Conservation (phyloP, 2,888 invertebrate genomes). For the Hyposoter dolosus region DNA sequence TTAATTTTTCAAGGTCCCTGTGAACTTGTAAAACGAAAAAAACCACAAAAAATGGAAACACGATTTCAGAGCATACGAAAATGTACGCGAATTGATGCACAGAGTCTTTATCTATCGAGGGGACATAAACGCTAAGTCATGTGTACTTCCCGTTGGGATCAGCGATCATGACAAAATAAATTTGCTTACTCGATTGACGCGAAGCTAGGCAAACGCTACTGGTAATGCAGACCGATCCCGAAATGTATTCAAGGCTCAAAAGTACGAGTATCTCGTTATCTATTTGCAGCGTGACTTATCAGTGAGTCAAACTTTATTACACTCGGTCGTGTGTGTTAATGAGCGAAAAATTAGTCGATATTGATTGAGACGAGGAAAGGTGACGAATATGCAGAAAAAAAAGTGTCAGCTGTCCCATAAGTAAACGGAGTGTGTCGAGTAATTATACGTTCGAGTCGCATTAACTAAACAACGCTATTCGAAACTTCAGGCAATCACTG, state of each 20-base stretch:
- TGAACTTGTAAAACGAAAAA: too few relatives aligned
- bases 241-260: constrained; percentile 11
- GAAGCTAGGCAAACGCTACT: constrained; percentile 20
- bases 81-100: neutral
- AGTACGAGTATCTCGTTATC: constrained; percentile 24
- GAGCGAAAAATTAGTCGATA: constrained; percentile 4
- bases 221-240: neutral
- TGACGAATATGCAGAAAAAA: constrained; percentile 3
- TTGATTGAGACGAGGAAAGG: neutral
- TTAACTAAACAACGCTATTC: neutral
- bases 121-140: neutral
- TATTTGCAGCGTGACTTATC: constrained; percentile 27
- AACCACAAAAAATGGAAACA: neutral
- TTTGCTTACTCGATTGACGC: neutral
- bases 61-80: neutral
- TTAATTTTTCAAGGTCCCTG: too few relatives aligned
- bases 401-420: neutral
- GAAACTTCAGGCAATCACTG: neutral
- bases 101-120: neutral
- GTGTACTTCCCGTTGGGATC: neutral
- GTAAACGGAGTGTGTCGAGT: neutral
- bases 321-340: neutral
- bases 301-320: constrained; percentile 6
- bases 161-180: constrained; percentile 23
- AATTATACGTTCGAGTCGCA: neutral